Base-by-base conservation (phyloP, 2,797 vertebrate genomes). In the Acanthurus leucopareius region DNA sequence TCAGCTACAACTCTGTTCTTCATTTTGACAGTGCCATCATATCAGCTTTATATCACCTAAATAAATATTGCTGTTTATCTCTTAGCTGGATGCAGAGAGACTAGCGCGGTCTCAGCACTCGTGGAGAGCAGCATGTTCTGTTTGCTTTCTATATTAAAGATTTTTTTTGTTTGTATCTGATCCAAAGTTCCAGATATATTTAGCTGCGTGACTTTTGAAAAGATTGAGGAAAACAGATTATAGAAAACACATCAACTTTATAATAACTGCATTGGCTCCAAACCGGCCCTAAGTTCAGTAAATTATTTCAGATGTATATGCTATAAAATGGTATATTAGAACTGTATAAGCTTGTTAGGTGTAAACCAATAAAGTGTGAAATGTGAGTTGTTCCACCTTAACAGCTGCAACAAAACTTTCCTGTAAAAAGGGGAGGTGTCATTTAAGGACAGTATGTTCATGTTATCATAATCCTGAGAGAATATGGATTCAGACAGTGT, bases 1-100 rank as follows among this genome's bases (percentile, higher is more conserved):
- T 73, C 22, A 53, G 22, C 19, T 63, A 28, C 42, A 60, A 5
- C 52, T 44, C 48, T 8, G 40, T 28, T 28, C 35, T 60, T 72
- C 47, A 73, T 42, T 66, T 57, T 44, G n/a, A 80, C 32, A 42
- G 22, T 9, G 32, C 66, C 20, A 74, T 65, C 59, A 75, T 51
- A 69, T 40, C 25, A 28, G 9, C 42, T 79, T 69, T 73, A 61
- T 57, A 58, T 73, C 52, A 22, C 9, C 20, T 2, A 32, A 57
- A 40, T 75, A 58, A 40, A 61, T 56, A 48, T 22, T 25, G 14
- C 32, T 35, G 32, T 35, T 35, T 35, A 35, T 52, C 14, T 62
- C 10, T 52, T 53, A 45, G 51, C 16, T 28, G 32, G 68, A 72
- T 58, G 49, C 19, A 75, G 48, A 76, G 38, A 80, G 68, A 66